phyloP scores from a whole-genome alignment of 1,140 invertebrate species.

The Ptiloglossa arizonensis region DNA sequence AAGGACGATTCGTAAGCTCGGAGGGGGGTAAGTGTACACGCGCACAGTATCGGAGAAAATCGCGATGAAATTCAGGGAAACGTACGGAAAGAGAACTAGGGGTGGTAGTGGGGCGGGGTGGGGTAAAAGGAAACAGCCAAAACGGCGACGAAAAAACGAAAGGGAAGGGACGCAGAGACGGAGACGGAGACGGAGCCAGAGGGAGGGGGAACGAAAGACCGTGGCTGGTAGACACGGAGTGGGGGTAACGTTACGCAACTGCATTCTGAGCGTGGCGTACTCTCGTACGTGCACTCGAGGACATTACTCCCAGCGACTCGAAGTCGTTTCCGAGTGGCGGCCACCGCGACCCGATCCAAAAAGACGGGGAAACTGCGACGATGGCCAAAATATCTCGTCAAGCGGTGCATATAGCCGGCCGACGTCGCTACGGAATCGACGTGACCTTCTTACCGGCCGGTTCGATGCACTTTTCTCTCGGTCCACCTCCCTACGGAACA shows the following conservation, averaged over 20 bases:
- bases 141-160: slow-evolving; percentile 7
- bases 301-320: slow-evolving; percentile 65
- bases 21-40: no score
- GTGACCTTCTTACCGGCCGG: not conserved
- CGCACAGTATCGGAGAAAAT: no score
- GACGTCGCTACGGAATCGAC: not conserved
- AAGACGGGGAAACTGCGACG: slow-evolving; percentile 32
- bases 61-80: no score
- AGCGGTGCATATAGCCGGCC: not conserved
- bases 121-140: not conserved
- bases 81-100: not conserved
- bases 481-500: no score
- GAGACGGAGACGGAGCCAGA: not conserved
- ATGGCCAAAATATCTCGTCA: slow-evolving; percentile 38
- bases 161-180: not conserved
- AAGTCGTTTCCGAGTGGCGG: slow-evolving; percentile 27
- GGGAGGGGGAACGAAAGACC: no score
- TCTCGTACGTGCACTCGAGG: slow-evolving; percentile 62
- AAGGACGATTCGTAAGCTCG: no score
- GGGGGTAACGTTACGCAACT: slow-evolving; percentile 62
- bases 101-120: not conserved
- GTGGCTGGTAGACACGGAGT: slow-evolving; percentile 6
- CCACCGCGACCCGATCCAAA: slow-evolving; percentile 22
- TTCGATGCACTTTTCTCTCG: slow-evolving; percentile 23
- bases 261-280: slow-evolving; percentile 61